phyloP scores from a whole-genome alignment of 2,888 invertebrate genomes.

The Cosmia pyralina region DNA sequence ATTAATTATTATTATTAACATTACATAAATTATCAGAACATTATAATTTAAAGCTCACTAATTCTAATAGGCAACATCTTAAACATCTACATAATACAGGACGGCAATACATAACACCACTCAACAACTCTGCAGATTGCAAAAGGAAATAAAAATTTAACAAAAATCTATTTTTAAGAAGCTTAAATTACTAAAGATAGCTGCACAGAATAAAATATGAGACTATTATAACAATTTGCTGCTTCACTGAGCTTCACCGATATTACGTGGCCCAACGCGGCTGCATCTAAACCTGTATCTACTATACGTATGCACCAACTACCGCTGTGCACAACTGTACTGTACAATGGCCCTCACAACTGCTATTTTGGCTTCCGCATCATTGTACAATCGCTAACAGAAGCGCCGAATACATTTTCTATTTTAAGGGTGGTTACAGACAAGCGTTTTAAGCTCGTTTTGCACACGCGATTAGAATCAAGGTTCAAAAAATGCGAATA shows the following conservation, averaged over 20 bases:
- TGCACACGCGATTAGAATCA: background rate
- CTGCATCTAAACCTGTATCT: slow-evolving; percentile 12
- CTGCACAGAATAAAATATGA: slow-evolving; percentile 29
- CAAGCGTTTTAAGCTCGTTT: background rate
- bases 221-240: slow-evolving; percentile 36
- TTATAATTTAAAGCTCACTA: slow-evolving; percentile 10
- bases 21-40: too few relatives aligned
- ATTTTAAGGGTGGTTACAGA: slow-evolving; percentile 3
- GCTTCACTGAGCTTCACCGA: slow-evolving; percentile 39
- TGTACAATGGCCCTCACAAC: slow-evolving; percentile 39
- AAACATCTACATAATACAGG: slow-evolving; percentile 46
- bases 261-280: slow-evolving; percentile 18
- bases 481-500: background rate
- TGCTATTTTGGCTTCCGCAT: slow-evolving; percentile 34
- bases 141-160: background rate
- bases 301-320: slow-evolving; percentile 16
- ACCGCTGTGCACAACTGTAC: slow-evolving; percentile 33
- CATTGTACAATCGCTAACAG: slow-evolving; percentile 46
- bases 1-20: too few relatives aligned
- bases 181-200: slow-evolving; percentile 18
- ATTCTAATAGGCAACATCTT: slow-evolving; percentile 6
- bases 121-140: slow-evolving; percentile 19
- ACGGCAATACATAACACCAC: slow-evolving; percentile 41
- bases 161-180: slow-evolving; percentile 7
- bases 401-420: slow-evolving; percentile 30